Base-by-base conservation (phyloP, 2,113 vertebrate genomes). In the Zosterops lateralis region DNA sequence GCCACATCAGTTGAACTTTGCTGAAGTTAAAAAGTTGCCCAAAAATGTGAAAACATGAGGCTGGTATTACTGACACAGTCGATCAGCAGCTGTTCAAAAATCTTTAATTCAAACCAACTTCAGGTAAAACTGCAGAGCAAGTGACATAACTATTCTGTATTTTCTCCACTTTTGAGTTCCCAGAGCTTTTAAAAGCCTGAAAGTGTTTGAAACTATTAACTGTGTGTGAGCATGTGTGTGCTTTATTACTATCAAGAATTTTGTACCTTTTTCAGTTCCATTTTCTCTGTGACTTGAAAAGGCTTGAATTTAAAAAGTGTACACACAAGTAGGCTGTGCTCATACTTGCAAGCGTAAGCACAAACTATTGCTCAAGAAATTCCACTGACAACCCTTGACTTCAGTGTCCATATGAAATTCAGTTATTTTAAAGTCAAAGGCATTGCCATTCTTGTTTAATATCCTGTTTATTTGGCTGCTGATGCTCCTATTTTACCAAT, bases 391-490 rank as follows among this genome's bases (percentile, higher is more conserved):
- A 48, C 8, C 34, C 60, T 42, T 70, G 40, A 85, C 42, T 94
- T 73, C 90, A 67, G 40, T 8, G 14, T 29, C 45, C 54, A n/a
- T 15, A 47, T 10, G 24, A 87, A 89, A 91, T 58, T 74, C 36
- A 73, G 64, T 71, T 84, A 77, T 89, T 92, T 58, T 75, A 17
- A 94, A 91, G 72, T 26, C 66, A 38, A 85, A 91, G n/a, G 34
- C 60, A 90, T 7, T 68, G 48, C n/a, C 53, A 51, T 51, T 62
- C 36, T 80, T 92, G 58, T 85, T 91, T 45, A 90, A 86, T 48
- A 93, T 71, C 67, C 65, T 77, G 54, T 51, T 94, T 87, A 90
- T 94, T 77, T 57, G 68, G 13, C 32, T 83, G 67, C 82, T 83
- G 78, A 88, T 80, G 25, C 17, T 88, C 25, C 44, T 31, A 17